Evolutionary conservation across 2,888 invertebrate species (phyloP), one percentile per base, ranked within the genome.

Genomic region (Ochlodes sylvanus): DNA sequence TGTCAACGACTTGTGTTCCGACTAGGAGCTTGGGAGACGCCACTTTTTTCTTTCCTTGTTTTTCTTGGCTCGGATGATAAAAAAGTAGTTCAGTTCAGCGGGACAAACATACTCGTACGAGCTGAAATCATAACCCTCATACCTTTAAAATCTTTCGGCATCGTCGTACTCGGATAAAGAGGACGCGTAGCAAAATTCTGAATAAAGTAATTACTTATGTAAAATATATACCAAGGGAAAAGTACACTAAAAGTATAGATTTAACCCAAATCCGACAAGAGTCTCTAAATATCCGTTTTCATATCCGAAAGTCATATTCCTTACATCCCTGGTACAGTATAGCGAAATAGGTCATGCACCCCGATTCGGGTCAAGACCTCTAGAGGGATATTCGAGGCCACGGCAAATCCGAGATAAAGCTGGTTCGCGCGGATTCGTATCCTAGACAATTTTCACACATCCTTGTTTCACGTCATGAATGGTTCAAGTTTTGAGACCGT

Each of bases 291-390:
- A 50, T 50, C 50, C 50, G 50, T 50, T 50, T 19, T 50, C 50
- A 50, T 50, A 50, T 21, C 50, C 50, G 50, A 50, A 50, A 50
- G 50, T 50, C 50, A 21, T 50, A 19, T 50, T 50, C 50, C 50
- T 17, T 50, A 50, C 50, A 50, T 9, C 19, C 50, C 19, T 21
- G 50, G 10, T 47, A 47, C 1, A 19, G 12, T 21, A n/a, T 27
- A 56, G 17, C 32, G 7, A 56, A 56, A 34, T 56, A 34, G 56
- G 56, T 56, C 56, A 56, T 56, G 14, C 15, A 17, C 56, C 56
- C 14, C 56, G 56, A 56, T 56, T 56, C 9, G 17, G 56, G 56
- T 32, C 56, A 56, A 38, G 56, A 15, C 34, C 56, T 17, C 15
- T 17, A 56, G 32, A 27, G 27, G 55, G 12, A 56, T 56, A 10